Base-by-base conservation (phyloP, 2,888 invertebrate species). In the Dexiosoma caninum region DNA sequence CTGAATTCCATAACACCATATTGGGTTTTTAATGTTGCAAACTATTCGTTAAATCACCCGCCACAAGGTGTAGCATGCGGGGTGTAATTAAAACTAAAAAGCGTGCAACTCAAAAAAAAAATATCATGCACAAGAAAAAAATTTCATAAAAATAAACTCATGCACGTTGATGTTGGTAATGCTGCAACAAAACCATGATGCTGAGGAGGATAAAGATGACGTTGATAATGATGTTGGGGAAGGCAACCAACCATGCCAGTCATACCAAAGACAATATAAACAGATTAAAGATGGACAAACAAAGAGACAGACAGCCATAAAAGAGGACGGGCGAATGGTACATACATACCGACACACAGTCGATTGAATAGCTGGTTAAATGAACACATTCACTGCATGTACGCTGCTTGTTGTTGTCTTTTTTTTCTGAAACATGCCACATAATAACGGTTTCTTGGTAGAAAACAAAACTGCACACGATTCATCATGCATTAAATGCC, bases 381-480 rank as follows among this genome's bases (percentile, higher is more conserved):
- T 46, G 59, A 53, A 77, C 46, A 70, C 62, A 77, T 69, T 76
- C 46, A 30, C 51, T 69, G 12, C 32, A 14, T 40, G 51, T n/a
- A n/a, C n/a, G n/a, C n/a, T n/a, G 6, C 23, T 55, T 66, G 42
- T 46, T 57, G 62, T 76, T 76, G 75, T 60, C 42, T 51, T 67
- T 21, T 69, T 62, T 44, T 19, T n/a, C n/a, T n/a, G 40, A 55
- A 67, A 30, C 69, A 77, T 70, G 69, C 69, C 57, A 70, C 51
- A 74, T 70, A 70, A 75, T 79, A 79, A 79, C 79, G 79, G 79
- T 70, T 75, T 70, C 59, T 66, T 32, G 51, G 21, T 49, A 64
- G 46, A 46, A 78, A 60, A 53, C n/a, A 53, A 67, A 72, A 55
- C 60, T 62, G 23, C 30, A 67, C 32, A 67, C 60, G 53, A 71